phyloP scores from a whole-genome alignment of 2,888 invertebrate genomes.

The Noctua janthina region DNA sequence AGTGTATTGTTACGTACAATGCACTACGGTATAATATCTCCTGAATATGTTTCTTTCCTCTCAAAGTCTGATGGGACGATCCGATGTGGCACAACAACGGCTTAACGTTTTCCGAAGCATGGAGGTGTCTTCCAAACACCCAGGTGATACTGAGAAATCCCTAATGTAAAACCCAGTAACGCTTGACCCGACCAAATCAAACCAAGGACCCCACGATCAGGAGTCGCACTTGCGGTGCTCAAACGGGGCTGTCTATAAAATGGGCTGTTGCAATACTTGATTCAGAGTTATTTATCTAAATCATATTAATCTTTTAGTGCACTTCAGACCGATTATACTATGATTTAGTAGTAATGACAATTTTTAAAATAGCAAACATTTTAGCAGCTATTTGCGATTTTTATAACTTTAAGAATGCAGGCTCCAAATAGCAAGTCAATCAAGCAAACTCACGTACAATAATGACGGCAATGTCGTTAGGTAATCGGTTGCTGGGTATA shows the following conservation, averaged over 20 bases:
- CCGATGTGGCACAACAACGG: neutral
- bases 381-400: neutral
- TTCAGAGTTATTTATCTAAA: neutral
- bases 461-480: slow-evolving; percentile 40
- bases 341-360: neutral
- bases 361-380: neutral
- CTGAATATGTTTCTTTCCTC: neutral
- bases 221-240: too few relatives aligned
- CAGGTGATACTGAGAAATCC: neutral
- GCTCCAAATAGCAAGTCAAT: neutral
- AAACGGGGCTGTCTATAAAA: neutral
- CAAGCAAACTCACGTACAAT: slow-evolving; percentile 30
- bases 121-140: neutral
- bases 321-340: neutral
- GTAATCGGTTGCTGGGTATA: neutral
- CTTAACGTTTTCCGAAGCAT: neutral
- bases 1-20: too few relatives aligned
- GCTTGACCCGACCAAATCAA: neutral
- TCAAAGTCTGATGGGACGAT: neutral
- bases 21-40: too few relatives aligned
- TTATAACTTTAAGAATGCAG: neutral
- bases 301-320: neutral
- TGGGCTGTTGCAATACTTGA: neutral
- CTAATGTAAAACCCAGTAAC: neutral
- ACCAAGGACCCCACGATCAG: too few relatives aligned